Evolutionary conservation across 2,113 vertebrate genomes (phyloP).

Genomic region (Rhinolophus sinicus): DNA sequence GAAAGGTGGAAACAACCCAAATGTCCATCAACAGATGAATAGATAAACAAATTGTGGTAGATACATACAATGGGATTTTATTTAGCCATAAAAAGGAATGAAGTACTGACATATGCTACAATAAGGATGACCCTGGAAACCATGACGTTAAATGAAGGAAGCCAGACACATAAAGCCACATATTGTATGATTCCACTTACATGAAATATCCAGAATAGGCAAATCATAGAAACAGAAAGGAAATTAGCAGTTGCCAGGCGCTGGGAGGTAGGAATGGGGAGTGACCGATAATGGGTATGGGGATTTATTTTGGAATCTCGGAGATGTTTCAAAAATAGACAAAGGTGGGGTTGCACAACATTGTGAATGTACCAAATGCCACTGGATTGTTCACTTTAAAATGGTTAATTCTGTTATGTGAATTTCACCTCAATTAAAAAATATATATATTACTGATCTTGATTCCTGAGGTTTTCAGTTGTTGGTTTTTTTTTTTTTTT

Average conservation of each 20-base stretch:
- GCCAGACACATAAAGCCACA: background rate
- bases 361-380: background rate
- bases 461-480: background rate
- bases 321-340: background rate
- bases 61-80: conserved; percentile 30
- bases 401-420: background rate
- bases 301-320: background rate
- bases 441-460: background rate
- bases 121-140: background rate
- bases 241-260: background rate
- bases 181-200: background rate
- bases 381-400: background rate
- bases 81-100: conserved; percentile 23
- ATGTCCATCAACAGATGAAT: background rate
- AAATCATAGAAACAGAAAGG: conserved; percentile 42
- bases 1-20: conserved; percentile 31
- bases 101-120: background rate
- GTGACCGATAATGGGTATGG: background rate
- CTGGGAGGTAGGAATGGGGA: background rate
- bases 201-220: conserved; percentile 13
- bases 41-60: background rate
- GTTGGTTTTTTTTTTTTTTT: too few species aligned
- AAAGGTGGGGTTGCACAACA: background rate
- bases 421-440: conserved; percentile 2
- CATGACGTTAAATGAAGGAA: conserved; percentile 21